These are phyloP conservation scores for Parus major DNA, from an alignment of 2,113 vertebrate species.

Conservation along the genomic window DNA sequence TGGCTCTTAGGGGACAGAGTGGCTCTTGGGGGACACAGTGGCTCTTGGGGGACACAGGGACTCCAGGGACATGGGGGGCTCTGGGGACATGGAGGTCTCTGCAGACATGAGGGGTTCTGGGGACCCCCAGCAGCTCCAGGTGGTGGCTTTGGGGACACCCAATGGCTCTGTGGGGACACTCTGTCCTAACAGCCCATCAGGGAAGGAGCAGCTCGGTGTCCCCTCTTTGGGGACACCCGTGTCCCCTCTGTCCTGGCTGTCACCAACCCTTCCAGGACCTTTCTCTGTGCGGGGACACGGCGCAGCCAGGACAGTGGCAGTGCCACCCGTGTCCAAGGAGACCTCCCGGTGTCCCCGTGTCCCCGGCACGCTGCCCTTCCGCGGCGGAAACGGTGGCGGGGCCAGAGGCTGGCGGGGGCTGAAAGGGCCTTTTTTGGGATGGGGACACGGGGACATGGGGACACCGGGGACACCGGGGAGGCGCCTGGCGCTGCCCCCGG, in stretches of 20 bases:
- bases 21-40: background rate
- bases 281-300: rapidly evolving
- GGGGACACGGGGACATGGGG: background rate
- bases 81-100: background rate
- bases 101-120: background rate
- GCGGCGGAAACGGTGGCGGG: background rate
- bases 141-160: background rate
- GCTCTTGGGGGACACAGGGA: background rate
- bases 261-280: background rate
- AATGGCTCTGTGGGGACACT: background rate
- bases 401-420: constrained; percentile 28
- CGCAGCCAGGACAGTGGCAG: background rate
- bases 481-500: background rate
- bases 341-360: background rate
- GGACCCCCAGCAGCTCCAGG: background rate
- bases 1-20: no score
- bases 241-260: background rate
- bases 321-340: background rate
- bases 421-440: background rate
- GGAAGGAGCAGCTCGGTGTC: background rate
- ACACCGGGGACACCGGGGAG: background rate
- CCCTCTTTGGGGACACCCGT: background rate
- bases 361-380: background rate
- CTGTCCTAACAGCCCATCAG: background rate
- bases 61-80: background rate